Conservation (phyloP, 2,888 invertebrate species). For the Dioctria rufipes region DNA sequence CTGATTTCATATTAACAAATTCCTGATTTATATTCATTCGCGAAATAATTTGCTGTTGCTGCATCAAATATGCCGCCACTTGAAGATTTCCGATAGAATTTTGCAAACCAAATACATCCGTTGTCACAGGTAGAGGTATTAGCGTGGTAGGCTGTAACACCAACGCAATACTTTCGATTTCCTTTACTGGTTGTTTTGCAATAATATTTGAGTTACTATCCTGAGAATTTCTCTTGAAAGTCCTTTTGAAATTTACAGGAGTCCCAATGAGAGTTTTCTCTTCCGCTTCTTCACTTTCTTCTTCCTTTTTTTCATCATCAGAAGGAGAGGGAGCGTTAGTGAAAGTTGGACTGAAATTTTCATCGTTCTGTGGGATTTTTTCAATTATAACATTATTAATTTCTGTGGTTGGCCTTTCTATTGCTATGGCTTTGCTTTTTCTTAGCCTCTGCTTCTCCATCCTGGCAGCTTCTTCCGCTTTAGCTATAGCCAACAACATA, state of each 20-base stretch:
- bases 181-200: slow-evolving; percentile 61
- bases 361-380: background rate
- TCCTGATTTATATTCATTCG: background rate
- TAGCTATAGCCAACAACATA: slow-evolving; percentile 83
- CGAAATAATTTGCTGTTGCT: slow-evolving; percentile 63
- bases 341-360: background rate
- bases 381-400: slow-evolving; percentile 27
- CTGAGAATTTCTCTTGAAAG: slow-evolving; percentile 54
- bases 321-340: background rate
- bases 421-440: slow-evolving; percentile 62
- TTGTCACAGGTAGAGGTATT: slow-evolving; percentile 70
- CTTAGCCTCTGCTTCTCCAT: slow-evolving; percentile 76
- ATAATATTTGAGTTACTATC: slow-evolving; percentile 58
- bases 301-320: background rate
- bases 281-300: slow-evolving; percentile 60
- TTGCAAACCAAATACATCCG: slow-evolving; percentile 69
- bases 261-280: slow-evolving; percentile 70
- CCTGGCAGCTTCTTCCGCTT: slow-evolving; percentile 82
- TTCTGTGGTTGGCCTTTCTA: slow-evolving; percentile 44
- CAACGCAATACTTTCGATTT: slow-evolving; percentile 68
- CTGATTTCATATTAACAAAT: background rate
- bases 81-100: slow-evolving; percentile 70
- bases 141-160: slow-evolving; percentile 70
- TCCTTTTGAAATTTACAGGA: slow-evolving; percentile 69
- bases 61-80: slow-evolving; percentile 69